Base-by-base conservation (phyloP, 2,888 invertebrate genomes). In the Cantharis nigra region DNA sequence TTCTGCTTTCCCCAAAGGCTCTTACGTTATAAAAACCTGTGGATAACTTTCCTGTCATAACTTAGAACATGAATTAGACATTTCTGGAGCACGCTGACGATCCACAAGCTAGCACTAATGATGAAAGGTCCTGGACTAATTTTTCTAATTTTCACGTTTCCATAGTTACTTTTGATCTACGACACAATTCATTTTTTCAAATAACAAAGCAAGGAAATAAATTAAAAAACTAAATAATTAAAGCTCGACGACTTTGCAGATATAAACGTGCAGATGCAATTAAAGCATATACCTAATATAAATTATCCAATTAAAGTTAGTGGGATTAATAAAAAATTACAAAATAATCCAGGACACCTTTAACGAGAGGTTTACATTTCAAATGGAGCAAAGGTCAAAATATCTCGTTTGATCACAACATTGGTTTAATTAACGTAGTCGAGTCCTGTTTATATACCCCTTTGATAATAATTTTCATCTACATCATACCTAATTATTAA, bases 401-500 rank as follows among this genome's bases (percentile, higher is more conserved):
- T 75, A 80, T 75, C 78, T 78, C 81, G 79, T 81, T 81, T 80
- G 80, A 80, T 79, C 79, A 74, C 76, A 79, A 80, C 78, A 81
- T 81, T 80, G 80, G 80, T 79, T 80, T 81, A 81, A 81, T 81
- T 81, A 80, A 80, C 79, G 77, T 79, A 71, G 76, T 71, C 69
- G 77, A 72, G 78, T 72, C 71, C 23, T 49, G 72, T 64, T 76
- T 69, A 74, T 74, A 70, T 73, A 28, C 67, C 73, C 74, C 49
- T 49, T 71, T 74, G 77, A 74, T 77, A 77, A 77, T 77, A 74
- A 77, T 71, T 67, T 70, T 30, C 76, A 73, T 72, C 72, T 30
- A 76, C 63, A 28, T 10, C 63, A 30, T 30, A 63, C 71, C 76
- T 69, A 69, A 69, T 70, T 65, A 70, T 75, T 74, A 70, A 62